Conservation (phyloP, 2,888 invertebrate species). For the Tenthredo mesomela region DNA sequence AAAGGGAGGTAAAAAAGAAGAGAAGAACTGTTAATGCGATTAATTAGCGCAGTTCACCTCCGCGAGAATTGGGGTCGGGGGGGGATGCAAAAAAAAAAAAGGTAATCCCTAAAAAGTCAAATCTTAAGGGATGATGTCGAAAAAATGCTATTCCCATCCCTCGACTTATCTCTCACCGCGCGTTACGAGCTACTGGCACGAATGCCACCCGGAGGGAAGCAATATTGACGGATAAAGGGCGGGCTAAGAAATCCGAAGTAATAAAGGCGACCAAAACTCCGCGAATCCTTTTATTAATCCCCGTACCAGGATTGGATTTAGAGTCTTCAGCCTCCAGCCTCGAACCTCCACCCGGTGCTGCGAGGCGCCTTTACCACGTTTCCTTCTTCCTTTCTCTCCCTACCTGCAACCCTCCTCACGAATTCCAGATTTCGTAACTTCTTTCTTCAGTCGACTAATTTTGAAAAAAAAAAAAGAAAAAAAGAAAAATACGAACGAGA, state of each 20-base stretch:
- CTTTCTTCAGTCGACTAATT: conserved; percentile 29
- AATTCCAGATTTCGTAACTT: conserved; percentile 36
- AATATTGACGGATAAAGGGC: conserved; percentile 70
- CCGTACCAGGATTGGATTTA: conserved; percentile 75
- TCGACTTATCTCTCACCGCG: background rate
- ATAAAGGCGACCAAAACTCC: conserved; percentile 75
- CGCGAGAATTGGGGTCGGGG: background rate
- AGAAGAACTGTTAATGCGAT: background rate
- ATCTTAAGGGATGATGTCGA: background rate
- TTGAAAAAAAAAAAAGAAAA: background rate
- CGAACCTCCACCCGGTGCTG: conserved; percentile 43
- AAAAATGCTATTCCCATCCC: background rate
- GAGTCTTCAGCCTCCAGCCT: conserved; percentile 63
- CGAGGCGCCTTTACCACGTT: conserved; percentile 54
- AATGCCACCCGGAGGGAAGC: conserved; percentile 54
- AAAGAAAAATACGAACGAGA: background rate
- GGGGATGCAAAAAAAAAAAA: background rate
- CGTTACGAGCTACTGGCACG: background rate
- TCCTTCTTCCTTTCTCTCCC: conserved; percentile 52
- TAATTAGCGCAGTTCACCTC: background rate
- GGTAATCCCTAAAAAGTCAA: background rate
- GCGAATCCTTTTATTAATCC: conserved; percentile 77
- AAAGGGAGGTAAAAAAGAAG: background rate
- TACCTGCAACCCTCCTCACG: conserved; percentile 27
- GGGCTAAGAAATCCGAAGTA: conserved; percentile 69